Base-by-base conservation (phyloP, 2,797 vertebrate genomes). In the Channa striata region DNA sequence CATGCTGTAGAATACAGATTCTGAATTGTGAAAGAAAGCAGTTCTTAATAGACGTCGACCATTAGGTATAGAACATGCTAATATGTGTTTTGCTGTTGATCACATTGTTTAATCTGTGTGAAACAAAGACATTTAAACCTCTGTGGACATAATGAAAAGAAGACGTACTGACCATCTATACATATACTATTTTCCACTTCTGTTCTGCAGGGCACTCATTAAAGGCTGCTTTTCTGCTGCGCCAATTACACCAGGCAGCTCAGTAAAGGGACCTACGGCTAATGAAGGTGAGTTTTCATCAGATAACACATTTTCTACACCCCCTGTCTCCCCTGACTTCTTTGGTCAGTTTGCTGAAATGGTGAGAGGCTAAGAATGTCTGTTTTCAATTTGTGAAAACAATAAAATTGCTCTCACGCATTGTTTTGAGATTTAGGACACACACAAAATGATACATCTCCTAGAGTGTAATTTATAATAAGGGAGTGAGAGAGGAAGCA, bases 151-250 rank as follows among this genome's bases (percentile, higher is more conserved):
- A 50, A 75, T 60, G 63, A 44, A 80, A 80, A 43, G 74, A 61
- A 61, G 56, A 47, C 25, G n/a, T 21, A 19, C 48, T 50, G 62
- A 34, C 50, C 72, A 56, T 49, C 77, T 70, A 67, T 83, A 79
- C 71, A 89, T 83, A 78, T 61, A 72, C 77, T 82, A 84, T 89
- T 85, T 84, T 77, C 84, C 80, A 77, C 72, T 80, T 78, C 54
- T 68, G 57, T 79, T 83, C 69, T 52, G 61, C 73, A 46, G 74
- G 73, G 71, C 63, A 53, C 68, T 89, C 78, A 83, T 89, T 81
- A 84, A 87, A 85, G 89, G 67, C 19, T 11, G 20, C 4, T 20
- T 19, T 86, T 80, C 81, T 81, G 77, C 65, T 59, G 48, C 6
- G 19, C 67, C 80, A 80, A 87, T 83, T 84, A 84, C 53, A 11